Evolutionary conservation across 2,797 vertebrate species (phyloP).

Genomic region (Coregonus sp.): DNA sequence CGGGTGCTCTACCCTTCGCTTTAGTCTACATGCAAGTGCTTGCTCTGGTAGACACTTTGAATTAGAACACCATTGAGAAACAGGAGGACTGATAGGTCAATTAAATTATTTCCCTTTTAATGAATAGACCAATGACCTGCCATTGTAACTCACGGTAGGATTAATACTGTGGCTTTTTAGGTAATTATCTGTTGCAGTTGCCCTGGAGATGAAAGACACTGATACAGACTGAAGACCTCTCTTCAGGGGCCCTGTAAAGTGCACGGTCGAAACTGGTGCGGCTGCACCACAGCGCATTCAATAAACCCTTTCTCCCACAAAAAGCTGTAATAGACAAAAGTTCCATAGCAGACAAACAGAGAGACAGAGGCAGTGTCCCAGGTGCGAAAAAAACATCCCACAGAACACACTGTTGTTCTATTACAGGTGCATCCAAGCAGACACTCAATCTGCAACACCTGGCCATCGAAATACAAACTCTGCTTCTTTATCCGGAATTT

Average conservation of each 20-base stretch:
- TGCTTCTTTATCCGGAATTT: neutral
- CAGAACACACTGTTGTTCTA: too few species aligned
- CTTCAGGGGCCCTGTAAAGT: neutral
- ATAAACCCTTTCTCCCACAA: neutral
- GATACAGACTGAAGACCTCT: neutral
- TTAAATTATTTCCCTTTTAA: neutral
- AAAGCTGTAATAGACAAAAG: neutral
- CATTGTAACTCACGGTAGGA: neutral
- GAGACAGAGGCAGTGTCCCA: neutral
- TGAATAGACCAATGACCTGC: neutral
- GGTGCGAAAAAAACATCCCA: too few species aligned
- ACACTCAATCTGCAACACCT: too few species aligned
- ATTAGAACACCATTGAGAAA: neutral
- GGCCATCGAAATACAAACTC: too few species aligned
- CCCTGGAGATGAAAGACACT: neutral
- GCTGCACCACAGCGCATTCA: neutral
- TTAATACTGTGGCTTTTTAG: slow-evolving; percentile 48
- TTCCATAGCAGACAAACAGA: neutral
- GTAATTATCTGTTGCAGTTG: slow-evolving; percentile 35
- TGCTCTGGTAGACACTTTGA: neutral
- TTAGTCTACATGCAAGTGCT: too few species aligned
- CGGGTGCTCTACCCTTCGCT: too few species aligned
- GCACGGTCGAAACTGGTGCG: neutral
- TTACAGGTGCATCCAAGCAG: too few species aligned
- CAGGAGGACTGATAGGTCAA: too few species aligned